Evolutionary conservation across 2,113 vertebrate species (phyloP).

Genomic region (Tursiops truncatus): DNA sequence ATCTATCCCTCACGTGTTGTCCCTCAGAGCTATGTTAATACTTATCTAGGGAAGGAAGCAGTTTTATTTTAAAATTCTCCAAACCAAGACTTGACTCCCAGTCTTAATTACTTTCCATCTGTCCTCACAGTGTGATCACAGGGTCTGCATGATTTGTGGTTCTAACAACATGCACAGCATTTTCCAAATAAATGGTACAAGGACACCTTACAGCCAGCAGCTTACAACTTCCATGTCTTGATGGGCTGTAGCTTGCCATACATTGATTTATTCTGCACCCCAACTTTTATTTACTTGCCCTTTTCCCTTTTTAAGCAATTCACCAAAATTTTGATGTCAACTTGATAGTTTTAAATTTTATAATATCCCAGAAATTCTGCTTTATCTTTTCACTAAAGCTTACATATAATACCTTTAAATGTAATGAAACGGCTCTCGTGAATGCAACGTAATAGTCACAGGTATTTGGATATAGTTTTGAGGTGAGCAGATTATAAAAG

Average conservation of each 20-base stretch:
- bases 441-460: not conserved
- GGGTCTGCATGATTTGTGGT: constrained; percentile 23
- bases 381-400: not conserved
- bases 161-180: constrained; percentile 25
- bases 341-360: not conserved
- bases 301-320: not conserved
- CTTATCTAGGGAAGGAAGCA: not conserved
- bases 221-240: not conserved
- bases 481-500: not conserved
- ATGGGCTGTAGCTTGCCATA: not conserved
- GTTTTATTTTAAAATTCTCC: constrained; percentile 50
- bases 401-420: not conserved
- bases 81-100: not conserved
- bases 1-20: not conserved
- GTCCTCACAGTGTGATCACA: not conserved
- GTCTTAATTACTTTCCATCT: constrained; percentile 47
- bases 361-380: not conserved
- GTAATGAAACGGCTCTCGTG: not conserved
- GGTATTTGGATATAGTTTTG: not conserved
- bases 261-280: not conserved
- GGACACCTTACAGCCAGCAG: constrained; percentile 27
- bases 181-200: not conserved
- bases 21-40: not conserved
- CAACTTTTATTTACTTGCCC: not conserved
- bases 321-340: not conserved